phyloP scores from a whole-genome alignment of 2,797 vertebrate species.

The Rallus crepitans region DNA sequence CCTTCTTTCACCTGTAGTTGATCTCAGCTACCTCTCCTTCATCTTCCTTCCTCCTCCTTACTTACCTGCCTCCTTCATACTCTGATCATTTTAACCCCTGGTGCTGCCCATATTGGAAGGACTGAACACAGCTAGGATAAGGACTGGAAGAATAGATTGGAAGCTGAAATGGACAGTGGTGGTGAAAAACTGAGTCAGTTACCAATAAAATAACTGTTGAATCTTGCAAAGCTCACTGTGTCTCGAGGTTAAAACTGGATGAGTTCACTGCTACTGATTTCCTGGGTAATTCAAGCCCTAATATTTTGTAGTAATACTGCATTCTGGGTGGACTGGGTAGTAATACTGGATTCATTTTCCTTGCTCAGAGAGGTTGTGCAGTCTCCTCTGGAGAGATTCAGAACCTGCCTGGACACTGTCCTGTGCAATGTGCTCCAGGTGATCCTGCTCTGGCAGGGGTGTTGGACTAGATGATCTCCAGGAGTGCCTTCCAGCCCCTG shows the following conservation, averaged over 20 bases:
- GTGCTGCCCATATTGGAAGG: not conserved
- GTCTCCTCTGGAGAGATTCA: too few relatives aligned
- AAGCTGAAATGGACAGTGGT: not conserved
- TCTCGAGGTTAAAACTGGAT: not conserved
- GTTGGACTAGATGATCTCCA: too few relatives aligned
- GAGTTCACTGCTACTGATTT: not conserved
- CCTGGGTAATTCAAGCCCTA: not conserved
- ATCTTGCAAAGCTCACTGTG: not conserved
- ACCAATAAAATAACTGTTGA: not conserved
- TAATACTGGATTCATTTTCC: not conserved
- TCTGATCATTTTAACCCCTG: not conserved
- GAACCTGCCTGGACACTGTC: too few relatives aligned
- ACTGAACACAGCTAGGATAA: not conserved
- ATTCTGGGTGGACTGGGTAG: not conserved
- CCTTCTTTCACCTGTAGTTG: not conserved
- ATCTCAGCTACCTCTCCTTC: not conserved
- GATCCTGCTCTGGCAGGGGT: too few relatives aligned
- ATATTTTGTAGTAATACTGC: not conserved
- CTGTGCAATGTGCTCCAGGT: too few relatives aligned
- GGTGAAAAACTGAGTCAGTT: not conserved
- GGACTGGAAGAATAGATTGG: not conserved
- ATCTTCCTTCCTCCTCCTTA: not conserved
- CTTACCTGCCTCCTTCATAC: not conserved
- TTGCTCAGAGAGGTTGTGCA: not conserved
- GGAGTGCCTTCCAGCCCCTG: too few relatives aligned